These are phyloP conservation scores for Rhynchotus rufescens DNA, from an alignment of 2,797 vertebrate species.

Conservation along the genomic window DNA sequence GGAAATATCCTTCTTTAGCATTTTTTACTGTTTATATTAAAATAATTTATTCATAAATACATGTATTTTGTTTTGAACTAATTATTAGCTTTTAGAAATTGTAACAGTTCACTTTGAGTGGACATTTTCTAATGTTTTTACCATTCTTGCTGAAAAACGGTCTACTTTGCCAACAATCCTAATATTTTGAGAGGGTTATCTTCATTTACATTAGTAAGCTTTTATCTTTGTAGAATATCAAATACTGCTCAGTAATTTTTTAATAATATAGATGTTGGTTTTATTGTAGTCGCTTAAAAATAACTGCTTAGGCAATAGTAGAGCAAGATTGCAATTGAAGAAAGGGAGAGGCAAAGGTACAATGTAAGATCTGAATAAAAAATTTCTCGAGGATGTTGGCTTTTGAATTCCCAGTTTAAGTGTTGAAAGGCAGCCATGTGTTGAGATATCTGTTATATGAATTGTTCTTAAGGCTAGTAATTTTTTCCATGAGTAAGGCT, in stretches of 20 bases:
- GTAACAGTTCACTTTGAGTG: neutral
- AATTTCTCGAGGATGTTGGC: conserved; percentile 13
- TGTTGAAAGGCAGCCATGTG: conserved; percentile 74
- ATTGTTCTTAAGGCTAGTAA: conserved; percentile 67
- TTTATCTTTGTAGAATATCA: neutral
- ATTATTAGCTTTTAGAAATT: neutral
- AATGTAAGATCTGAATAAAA: neutral
- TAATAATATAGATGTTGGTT: neutral
- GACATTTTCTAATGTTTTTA: neutral
- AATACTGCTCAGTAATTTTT: neutral
- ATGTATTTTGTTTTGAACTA: neutral
- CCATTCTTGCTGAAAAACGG: neutral
- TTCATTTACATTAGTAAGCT: neutral
- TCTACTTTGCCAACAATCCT: neutral
- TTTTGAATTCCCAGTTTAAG: conserved; percentile 54
- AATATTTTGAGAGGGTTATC: neutral
- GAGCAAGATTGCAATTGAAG: neutral
- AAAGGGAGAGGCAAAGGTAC: neutral
- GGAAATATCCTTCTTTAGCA: neutral
- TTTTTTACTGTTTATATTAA: neutral
- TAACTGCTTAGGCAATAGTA: neutral
- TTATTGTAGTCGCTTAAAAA: neutral
- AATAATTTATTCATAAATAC: neutral
- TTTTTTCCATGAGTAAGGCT: conserved; percentile 54
- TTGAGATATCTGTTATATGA: conserved; percentile 56